Percentiles rank a stretch among this genome's conserved stretches.
These are phyloP conservation scores for Rhinoderma darwinii DNA, from an alignment of 2,113 vertebrate genomes.

Conservation along the genomic window DNA sequence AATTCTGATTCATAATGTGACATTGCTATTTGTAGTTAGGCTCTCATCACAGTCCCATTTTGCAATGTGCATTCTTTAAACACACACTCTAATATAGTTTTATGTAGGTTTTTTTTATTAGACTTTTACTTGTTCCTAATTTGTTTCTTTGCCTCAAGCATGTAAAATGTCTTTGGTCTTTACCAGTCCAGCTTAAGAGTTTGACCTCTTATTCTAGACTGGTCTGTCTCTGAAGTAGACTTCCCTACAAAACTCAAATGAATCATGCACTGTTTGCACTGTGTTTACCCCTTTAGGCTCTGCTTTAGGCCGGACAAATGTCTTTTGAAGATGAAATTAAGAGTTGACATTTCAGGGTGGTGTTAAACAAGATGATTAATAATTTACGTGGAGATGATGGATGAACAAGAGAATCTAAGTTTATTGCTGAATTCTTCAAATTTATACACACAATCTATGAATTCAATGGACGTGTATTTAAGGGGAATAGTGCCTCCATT, in stretches of 20 bases:
- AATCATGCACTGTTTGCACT: slow-evolving; percentile 20
- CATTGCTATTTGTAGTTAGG: neutral
- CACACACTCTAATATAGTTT: neutral
- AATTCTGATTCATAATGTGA: neutral
- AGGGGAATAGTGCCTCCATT: neutral
- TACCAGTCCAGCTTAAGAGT: neutral
- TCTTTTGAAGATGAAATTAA: slow-evolving; percentile 41
- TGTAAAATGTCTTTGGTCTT: neutral
- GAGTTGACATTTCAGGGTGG: slow-evolving; percentile 38
- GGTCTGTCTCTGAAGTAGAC: neutral
- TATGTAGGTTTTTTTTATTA: neutral
- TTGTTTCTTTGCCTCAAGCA: neutral
- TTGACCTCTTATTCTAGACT: neutral
- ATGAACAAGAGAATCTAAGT: slow-evolving; percentile 17
- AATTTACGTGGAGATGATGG: slow-evolving; percentile 36
- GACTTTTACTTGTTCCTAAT: slow-evolving; percentile 3
- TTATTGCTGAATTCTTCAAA: neutral
- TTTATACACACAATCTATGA: neutral
- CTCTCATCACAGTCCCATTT: too few relatives aligned
- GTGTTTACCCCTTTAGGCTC: slow-evolving; percentile 4
- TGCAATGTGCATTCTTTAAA: neutral
- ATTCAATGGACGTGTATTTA: neutral
- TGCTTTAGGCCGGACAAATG: slow-evolving; percentile 24
- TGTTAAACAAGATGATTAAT: slow-evolving; percentile 50
- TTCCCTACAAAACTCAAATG: slow-evolving; percentile 4